phyloP scores from a whole-genome alignment of 1,140 invertebrate genomes.

The Chironomus striatipennis region DNA sequence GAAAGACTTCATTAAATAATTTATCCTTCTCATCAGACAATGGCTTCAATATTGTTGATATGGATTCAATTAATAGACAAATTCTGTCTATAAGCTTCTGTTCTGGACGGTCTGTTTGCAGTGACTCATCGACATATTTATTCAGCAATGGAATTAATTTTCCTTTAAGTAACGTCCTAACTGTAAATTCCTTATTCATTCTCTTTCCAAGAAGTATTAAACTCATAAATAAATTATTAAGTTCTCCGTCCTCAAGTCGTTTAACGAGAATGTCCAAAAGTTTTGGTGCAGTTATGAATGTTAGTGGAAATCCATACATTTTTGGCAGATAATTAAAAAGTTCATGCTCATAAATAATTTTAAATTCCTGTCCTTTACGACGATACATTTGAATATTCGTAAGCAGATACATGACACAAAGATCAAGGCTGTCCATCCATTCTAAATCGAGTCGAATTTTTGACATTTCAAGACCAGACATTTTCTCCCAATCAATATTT shows the following conservation, averaged over 20 bases:
- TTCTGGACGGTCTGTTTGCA: background rate
- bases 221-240: background rate
- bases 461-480: background rate
- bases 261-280: background rate
- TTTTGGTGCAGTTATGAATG: background rate
- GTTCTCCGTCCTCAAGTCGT: background rate
- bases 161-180: background rate
- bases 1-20: background rate
- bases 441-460: background rate
- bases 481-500: background rate
- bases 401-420: background rate
- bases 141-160: background rate
- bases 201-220: background rate
- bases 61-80: background rate
- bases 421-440: background rate
- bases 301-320: background rate
- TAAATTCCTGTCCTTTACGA: background rate
- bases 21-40: background rate
- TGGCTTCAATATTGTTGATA: background rate
- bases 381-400: slow-evolving; percentile 12
- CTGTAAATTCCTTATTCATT: background rate
- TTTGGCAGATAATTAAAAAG: slow-evolving; percentile 20
- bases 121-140: background rate
- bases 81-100: background rate
- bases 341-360: background rate